A percentile compares a stretch with the other conserved stretches of the same genome.
Evolutionary conservation across 2,888 invertebrate species (phyloP).

Genomic region (Drosophila neutralis): DNA sequence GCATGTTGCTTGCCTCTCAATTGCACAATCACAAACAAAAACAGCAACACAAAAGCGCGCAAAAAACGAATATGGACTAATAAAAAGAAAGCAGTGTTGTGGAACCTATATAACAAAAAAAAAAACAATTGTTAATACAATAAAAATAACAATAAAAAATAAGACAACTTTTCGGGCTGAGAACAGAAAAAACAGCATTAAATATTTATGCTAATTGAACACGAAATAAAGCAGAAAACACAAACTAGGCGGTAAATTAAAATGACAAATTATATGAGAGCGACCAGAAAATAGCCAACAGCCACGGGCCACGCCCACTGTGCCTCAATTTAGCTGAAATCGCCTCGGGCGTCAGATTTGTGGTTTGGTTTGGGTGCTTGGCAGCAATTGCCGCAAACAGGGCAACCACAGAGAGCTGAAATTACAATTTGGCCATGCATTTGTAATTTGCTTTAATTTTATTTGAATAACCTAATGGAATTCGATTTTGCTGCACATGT

Average conservation of each 20-base stretch:
- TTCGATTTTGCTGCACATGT: conserved; percentile 41
- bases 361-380: not conserved
- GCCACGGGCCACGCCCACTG: conserved; percentile 1
- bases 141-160: not conserved
- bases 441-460: conserved; percentile 51
- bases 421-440: conserved; percentile 53
- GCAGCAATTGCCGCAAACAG: conserved; percentile 15
- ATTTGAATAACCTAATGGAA: conserved; percentile 53
- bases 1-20: conserved; percentile 54
- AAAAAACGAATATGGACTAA: conserved; percentile 19
- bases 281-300: conserved; percentile 27
- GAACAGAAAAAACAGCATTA: conserved; percentile 30
- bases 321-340: not conserved
- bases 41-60: not conserved
- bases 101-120: conserved; percentile 33
- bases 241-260: conserved; percentile 60
- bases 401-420: conserved; percentile 43
- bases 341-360: conserved; percentile 13
- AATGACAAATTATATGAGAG: conserved; percentile 62
- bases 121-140: conserved; percentile 31
- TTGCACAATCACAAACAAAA: conserved; percentile 44
- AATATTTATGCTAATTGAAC: conserved; percentile 70
- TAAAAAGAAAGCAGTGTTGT: conserved; percentile 27
- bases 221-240: conserved; percentile 39
- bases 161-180: conserved; percentile 5